Base-by-base conservation (phyloP, 1,140 invertebrate genomes). In the Drosophila mayri region DNA sequence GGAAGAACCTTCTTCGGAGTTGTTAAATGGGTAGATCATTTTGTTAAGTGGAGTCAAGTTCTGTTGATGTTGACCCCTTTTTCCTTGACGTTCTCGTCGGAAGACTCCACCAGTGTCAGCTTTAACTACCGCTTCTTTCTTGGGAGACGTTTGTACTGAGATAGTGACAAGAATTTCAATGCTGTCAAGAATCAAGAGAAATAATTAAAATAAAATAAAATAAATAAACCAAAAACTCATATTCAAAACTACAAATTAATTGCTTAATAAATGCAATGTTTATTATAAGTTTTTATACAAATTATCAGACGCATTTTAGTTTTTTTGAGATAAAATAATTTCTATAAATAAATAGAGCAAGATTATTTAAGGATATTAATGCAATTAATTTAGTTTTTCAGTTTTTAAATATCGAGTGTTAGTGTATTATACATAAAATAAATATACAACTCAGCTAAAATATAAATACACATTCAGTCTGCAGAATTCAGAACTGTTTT, bases 381-480 rank as follows among this genome's bases (percentile, higher is more conserved):
- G 1, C 5, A 37, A 37, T 32, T 18, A 10, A 41, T 18, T 18
- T 10, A 40, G 7, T n/a, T 2, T 2, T 1, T 3, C 3, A 20
- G 18, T 20, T 0, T 44, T 18, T 4, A 3, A 14, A 4, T 7
- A 14, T 12, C 7, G 7, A 58, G 3, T 28, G 16, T 7, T 4
- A 11, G 14, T n/a, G n/a, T 40, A 28, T 20, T 25, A n/a, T 12
- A 28, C 28, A 37, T 7, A 7, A 71, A 46, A 54, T 30, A 35
- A 67, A 50, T 67, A n/a, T 18, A n/a, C 12, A 49, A 28, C 22
- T 41, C 32, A 35, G n/a, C 12, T 25, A 18, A 20, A 20, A 28
- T 40, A 20, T 38, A 30, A 32, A 60, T 30, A 58, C 20, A 38
- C 16, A 62, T 16, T 28, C 59, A 25, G 32, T 38, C 11, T 12